A percentile compares a stretch with the other conserved stretches of the same genome.
Conservation (phyloP, 2,797 vertebrate genomes). For the Crossoptilon crossoptilon region DNA sequence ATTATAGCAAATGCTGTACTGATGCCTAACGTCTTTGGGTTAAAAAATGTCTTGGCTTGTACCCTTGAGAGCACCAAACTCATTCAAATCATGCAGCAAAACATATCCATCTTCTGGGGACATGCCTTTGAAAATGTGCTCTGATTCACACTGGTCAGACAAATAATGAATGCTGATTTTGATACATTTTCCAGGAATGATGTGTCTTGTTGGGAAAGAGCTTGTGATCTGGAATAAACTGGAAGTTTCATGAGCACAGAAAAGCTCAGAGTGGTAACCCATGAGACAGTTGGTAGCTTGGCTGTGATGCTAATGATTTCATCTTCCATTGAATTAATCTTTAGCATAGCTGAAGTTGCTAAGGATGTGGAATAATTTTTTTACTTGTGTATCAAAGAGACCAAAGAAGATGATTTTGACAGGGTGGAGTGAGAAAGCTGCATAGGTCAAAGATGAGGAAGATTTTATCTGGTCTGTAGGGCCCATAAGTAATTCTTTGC, state of each 20-base stretch:
- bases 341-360: neutral
- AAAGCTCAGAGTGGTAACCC: neutral
- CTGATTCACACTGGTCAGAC: constrained; percentile 25
- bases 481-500: neutral
- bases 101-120: constrained; percentile 31
- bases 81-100: constrained; percentile 57
- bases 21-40: constrained; percentile 36
- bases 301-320: neutral
- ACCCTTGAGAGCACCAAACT: constrained; percentile 37
- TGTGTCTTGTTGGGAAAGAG: neutral
- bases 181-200: constrained; percentile 43
- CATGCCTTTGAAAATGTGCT: constrained; percentile 38
- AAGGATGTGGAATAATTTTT: neutral
- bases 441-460: neutral
- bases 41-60: constrained; percentile 16
- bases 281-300: neutral
- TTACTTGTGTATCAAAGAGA: neutral
- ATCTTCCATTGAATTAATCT: neutral
- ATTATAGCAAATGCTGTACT: constrained; percentile 34
- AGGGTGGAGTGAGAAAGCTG: neutral
- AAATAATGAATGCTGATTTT: constrained; percentile 22
- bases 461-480: neutral
- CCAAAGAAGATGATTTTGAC: neutral
- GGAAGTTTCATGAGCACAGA: neutral
- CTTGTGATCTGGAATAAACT: neutral